Conservation (phyloP, 2,888 invertebrate genomes). For the Pristionchus entomophagus region DNA sequence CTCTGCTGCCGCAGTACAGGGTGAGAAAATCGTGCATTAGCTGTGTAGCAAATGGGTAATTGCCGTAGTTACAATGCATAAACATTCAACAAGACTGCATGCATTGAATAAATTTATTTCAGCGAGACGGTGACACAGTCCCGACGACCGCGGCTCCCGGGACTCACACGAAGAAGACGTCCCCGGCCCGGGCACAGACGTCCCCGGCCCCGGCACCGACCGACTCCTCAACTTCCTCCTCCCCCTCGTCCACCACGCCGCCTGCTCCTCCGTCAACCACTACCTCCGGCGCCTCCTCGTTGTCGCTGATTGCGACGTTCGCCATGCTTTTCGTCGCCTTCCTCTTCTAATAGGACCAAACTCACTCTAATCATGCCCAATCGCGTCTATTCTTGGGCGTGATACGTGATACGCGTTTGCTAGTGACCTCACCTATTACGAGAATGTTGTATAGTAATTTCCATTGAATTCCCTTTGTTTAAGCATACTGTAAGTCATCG, state of each 20-base stretch:
- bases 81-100: neutral
- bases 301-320: neutral
- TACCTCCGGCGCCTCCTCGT: neutral
- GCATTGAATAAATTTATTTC: neutral
- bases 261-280: neutral
- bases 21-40: neutral
- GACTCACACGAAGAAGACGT: neutral
- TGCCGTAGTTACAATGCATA: no score
- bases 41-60: no score
- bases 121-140: neutral
- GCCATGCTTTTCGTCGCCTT: neutral
- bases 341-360: slow-evolving; percentile 40
- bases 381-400: no score
- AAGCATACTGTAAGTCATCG: no score
- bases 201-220: neutral
- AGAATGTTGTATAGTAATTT: no score
- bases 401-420: no score
- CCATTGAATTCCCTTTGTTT: no score
- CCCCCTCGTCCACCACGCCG: neutral
- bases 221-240: neutral
- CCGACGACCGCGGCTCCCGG: no score
- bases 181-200: neutral
- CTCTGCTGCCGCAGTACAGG: slow-evolving; percentile 61
- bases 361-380: no score
- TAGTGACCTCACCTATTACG: no score